A percentile compares a stretch with the other conserved stretches of the same genome.
These are phyloP conservation scores for Galemys pyrenaicus DNA, from an alignment of 2,113 vertebrate genomes.

Conservation along the genomic window DNA sequence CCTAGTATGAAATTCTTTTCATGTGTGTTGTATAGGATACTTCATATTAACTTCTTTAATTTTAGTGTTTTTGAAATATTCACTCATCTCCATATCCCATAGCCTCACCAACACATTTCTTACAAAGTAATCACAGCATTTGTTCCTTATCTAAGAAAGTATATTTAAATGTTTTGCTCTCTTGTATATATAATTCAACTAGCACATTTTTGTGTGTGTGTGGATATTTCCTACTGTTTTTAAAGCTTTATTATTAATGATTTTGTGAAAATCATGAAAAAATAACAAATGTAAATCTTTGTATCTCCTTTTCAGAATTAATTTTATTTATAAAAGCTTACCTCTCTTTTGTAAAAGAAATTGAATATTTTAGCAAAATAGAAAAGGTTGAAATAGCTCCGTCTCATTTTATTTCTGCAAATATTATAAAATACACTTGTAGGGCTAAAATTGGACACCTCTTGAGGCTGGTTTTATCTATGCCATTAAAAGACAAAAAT, in stretches of 20 bases:
- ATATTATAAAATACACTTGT: not conserved
- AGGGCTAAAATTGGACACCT: not conserved
- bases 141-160: not conserved
- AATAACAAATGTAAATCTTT: not conserved
- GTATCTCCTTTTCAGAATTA: not conserved
- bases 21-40: not conserved
- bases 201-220: not conserved
- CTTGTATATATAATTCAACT: not conserved
- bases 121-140: not conserved
- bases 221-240: not conserved
- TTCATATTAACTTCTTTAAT: not conserved
- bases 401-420: not conserved
- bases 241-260: not conserved
- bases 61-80: not conserved
- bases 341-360: not conserved
- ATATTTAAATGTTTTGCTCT: not conserved
- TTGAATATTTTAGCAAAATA: not conserved
- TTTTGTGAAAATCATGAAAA: not conserved
- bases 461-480: not conserved
- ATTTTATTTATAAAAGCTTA: not conserved
- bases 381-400: not conserved
- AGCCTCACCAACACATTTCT: not conserved
- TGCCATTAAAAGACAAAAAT: not conserved
- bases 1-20: not conserved
- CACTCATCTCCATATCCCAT: not conserved